phyloP scores from a whole-genome alignment of 2,113 vertebrate genomes.

The Corythornis vintsioides region DNA sequence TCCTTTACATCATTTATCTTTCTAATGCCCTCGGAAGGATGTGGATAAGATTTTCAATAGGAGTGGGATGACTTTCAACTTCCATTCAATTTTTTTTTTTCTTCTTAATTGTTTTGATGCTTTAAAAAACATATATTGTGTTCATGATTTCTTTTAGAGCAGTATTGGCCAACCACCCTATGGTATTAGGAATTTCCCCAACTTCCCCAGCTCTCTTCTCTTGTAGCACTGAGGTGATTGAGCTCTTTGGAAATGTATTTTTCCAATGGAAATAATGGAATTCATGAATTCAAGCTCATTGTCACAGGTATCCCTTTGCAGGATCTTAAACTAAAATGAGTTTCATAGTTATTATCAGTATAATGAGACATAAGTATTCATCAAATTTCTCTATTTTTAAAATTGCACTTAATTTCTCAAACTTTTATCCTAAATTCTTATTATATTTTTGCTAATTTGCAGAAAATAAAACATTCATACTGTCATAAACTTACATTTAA shows the following conservation, averaged over 20 bases:
- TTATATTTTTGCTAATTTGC: neutral
- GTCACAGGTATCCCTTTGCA: neutral
- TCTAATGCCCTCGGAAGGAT: neutral
- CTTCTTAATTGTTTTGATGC: neutral
- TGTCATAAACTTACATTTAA: neutral
- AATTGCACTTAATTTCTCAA: conserved; percentile 6
- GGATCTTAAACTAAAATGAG: neutral
- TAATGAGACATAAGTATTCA: neutral
- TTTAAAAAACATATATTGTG: neutral
- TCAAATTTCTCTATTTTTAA: neutral
- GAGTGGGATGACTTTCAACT: neutral
- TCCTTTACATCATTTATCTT: neutral
- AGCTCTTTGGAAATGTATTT: neutral
- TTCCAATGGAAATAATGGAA: neutral
- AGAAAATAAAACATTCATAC: neutral
- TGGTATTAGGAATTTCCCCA: neutral
- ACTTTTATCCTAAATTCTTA: conserved; percentile 10
- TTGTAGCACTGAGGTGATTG: neutral
- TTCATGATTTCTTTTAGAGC: neutral
- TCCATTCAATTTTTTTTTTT: neutral
- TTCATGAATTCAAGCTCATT: neutral
- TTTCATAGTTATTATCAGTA: neutral
- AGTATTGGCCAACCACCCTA: neutral
- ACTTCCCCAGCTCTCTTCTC: neutral
- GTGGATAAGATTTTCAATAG: neutral